Evolutionary conservation across 1,140 invertebrate genomes (phyloP), one percentile per base, ranked within the genome.

Genomic region (Portunus trituberculatus): DNA sequence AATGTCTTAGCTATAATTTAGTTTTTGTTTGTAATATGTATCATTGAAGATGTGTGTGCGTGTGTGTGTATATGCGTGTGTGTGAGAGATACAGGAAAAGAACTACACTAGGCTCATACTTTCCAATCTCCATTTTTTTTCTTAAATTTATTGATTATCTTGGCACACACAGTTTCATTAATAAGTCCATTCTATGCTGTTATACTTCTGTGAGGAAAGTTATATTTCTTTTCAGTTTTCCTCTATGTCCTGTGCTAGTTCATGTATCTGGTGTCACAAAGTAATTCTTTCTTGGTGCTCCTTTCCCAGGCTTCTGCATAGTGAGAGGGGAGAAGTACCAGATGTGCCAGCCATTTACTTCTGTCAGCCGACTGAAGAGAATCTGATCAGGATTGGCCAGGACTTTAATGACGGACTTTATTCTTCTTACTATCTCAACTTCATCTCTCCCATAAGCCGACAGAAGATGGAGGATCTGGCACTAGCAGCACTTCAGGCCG

Each of bases 341-440:
- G 99, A 99, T 97, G 99, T 99, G 25, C 99, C 99, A 96, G 99
- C 99, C 14, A 98, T 99, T 88, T 99, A 99, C 97, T 99, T 99
- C 97, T 99, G 99, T 97, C 98, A 98, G 96, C 99, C 99, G n/a
- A 98, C 98, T 48, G 99, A 99, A 97, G 99, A 99, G 97, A 99
- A 99, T 97, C 97, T 99, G 45, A 98, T 98, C 83, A 97, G 99
- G 96, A 99, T 99, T 96, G 98, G 98, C 93, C 98, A 99, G 97
- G 99, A 99, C 97, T 94, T 96, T 96, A 97, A 98, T 96, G 99
- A 98, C 97, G 98, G 98, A 46, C 97, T 99, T 29, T 99, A 99
- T 97, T 99, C 99, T 96, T 98, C 98, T 67, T 99, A 99, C 97
- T 99, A 99, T 97, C 97, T 99, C 10, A 99, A 99, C 97, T 99